Evolutionary conservation across 1,140 invertebrate genomes (phyloP), one percentile per base, ranked within the genome.

Genomic region (Zaprionus ornatus): DNA sequence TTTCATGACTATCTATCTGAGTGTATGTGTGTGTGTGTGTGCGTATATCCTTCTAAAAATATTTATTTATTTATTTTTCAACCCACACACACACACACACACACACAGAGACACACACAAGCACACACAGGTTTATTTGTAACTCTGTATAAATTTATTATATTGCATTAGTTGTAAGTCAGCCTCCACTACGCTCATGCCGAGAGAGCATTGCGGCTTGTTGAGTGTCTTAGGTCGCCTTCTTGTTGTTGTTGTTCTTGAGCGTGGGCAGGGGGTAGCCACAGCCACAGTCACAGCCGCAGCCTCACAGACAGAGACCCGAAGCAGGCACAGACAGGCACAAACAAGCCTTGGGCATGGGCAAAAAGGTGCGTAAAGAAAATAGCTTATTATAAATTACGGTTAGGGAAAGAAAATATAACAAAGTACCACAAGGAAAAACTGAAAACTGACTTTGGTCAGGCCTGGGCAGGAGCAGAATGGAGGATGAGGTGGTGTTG

Each of bases 81-180:
- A 84, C 83, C 77, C 83, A 77, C 79, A 74, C 79, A 42, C 74
- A 80, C 64, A 72, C 35, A 63, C 56, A 60, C 40, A 68, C 29
- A 52, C 27, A 19, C 37, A 13, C 19, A 68, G 1, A 40, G 15
- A 15, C 5, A 40, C 9, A 10, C 2, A 29, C 27, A 27, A 7
- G 35, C 29, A 59, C 5, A 66, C 19, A 50, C 27, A 50, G 17
- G 78, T 81, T 84, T 84, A 84, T 81, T 88, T 90, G 84, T 84
- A 88, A 88, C 77, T 80, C 79, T 87, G 83, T 87, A 88, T 90
- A 90, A 90, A 87, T 87, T 87, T 87, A 87, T 87, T 87, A 90
- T 87, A 87, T 88, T 88, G 85, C 84, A 90, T 88, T 88, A 88
- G 84, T 88, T 88, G 84, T 88, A 88, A 88, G 81, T 88, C 83